Base-by-base conservation (phyloP, 2,113 vertebrate genomes). In the Trochalopteron elliotii region DNA sequence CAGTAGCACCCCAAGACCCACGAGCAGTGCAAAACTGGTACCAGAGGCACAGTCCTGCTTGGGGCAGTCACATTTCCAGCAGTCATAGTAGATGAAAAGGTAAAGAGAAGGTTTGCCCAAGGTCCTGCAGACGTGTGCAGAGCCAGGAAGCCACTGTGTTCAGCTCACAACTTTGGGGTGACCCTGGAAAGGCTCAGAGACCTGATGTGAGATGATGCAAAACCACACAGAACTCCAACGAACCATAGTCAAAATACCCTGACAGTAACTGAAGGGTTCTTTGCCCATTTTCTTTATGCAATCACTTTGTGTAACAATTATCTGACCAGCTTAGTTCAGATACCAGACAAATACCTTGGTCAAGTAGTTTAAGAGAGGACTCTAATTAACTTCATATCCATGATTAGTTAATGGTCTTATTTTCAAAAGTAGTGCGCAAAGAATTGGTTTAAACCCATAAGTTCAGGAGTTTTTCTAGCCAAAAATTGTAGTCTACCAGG, bases 91-190 rank as follows among this genome's bases (percentile, higher is more conserved):
- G 37, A 17, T 19, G 60, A 15, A 50, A 70, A 65, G 35, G 1
- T 11, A 25, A 64, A 64, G 40, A 35, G 39, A 30, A 55, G 22
- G 5, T 44, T 78, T 74, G 45, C 17, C 76, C 5, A 4, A 57
- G 42, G 31, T 67, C 18, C 69, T 37, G 60, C 40, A 63, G 72
- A 9, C 3, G 25, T 0, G 0, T 47, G 49, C 37, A 85, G 56
- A 91, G 67, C n/a, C 55, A 56, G 65, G 30, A 40, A 69, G 39
- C 3, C 3, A 4, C 57, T 10, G 28, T 11, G 15, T 10, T 72
- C 6, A 5, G n/a, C 42, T 89, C 33, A 30, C n/a, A 49, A 0
- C 9, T 52, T 28, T 0, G 0, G 22, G 49, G n/a, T 56, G 37
- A 49, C n/a, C 7, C 44, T 24, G 27, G 17, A 55, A 61, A 56